Evolutionary conservation across 2,888 invertebrate genomes (phyloP).

Genomic region (Melanostoma mellinum): DNA sequence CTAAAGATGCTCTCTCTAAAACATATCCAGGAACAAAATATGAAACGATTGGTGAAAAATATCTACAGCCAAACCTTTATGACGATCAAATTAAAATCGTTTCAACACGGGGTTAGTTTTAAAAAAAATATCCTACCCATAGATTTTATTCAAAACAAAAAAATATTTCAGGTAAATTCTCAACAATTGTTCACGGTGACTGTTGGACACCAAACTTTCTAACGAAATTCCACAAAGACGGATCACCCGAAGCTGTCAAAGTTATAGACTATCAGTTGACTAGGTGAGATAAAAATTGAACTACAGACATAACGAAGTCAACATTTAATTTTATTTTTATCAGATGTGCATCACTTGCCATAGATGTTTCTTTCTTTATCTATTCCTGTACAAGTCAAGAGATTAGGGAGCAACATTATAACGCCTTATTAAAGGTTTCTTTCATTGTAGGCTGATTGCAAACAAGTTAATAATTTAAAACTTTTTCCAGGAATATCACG

Average conservation of each 20-base stretch:
- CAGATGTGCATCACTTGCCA: slow-evolving; percentile 77
- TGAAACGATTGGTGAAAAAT: slow-evolving; percentile 83
- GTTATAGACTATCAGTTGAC: slow-evolving; percentile 89
- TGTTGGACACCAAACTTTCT: slow-evolving; percentile 90
- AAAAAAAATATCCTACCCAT: too few relatives aligned
- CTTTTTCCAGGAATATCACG: slow-evolving; percentile 84
- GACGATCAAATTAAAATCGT: slow-evolving; percentile 81
- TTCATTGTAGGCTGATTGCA: not conserved
- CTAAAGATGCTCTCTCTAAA: slow-evolving; percentile 85
- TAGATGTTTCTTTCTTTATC: slow-evolving; percentile 83
- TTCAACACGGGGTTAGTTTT: slow-evolving; percentile 75
- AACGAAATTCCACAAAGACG: slow-evolving; percentile 80
- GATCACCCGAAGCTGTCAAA: slow-evolving; percentile 79
- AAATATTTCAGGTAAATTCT: slow-evolving; percentile 78
- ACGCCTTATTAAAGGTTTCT: slow-evolving; percentile 79
- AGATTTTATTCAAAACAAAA: not conserved
- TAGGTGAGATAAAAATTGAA: slow-evolving; percentile 74
- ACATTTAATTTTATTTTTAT: not conserved
- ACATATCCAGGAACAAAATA: slow-evolving; percentile 85
- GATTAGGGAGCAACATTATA: slow-evolving; percentile 84
- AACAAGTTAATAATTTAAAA: not conserved
- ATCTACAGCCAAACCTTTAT: slow-evolving; percentile 83
- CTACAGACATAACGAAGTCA: not conserved
- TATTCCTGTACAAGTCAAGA: slow-evolving; percentile 85
- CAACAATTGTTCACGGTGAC: slow-evolving; percentile 88